These are phyloP conservation scores for Acromyrmex charruanus DNA, from an alignment of 1,140 invertebrate genomes.

Conservation along the genomic window DNA sequence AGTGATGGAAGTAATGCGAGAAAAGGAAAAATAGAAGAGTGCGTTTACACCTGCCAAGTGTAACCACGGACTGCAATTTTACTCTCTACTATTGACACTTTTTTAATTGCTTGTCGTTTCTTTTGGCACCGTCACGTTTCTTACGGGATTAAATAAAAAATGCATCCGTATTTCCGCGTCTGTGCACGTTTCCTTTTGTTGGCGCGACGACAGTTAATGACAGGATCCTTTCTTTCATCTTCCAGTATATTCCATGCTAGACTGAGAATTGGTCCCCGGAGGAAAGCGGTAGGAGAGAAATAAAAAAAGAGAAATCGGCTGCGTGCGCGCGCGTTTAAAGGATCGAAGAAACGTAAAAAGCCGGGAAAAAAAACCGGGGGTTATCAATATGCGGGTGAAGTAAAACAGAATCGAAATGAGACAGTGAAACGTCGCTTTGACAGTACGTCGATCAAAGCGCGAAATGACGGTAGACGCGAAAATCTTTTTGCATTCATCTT, in stretches of 20 bases:
- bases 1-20: neutral
- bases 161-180: slow-evolving; percentile 11
- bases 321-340: slow-evolving; percentile 11
- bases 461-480: slow-evolving; percentile 39
- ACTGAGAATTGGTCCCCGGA: slow-evolving; percentile 70
- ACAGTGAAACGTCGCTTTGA: slow-evolving; percentile 72
- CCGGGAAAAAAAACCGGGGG: slow-evolving; percentile 19
- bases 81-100: slow-evolving; percentile 37
- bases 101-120: slow-evolving; percentile 35
- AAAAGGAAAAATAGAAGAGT: too few species aligned
- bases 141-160: slow-evolving; percentile 43
- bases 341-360: slow-evolving; percentile 47
- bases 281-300: neutral
- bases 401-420: slow-evolving; percentile 80
- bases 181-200: slow-evolving; percentile 17
- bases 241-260: slow-evolving; percentile 56
- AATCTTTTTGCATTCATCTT: slow-evolving; percentile 68
- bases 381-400: slow-evolving; percentile 79
- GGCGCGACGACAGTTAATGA: slow-evolving; percentile 70
- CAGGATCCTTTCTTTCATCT: slow-evolving; percentile 45
- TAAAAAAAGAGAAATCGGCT: neutral
- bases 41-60: neutral
- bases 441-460: slow-evolving; percentile 73
- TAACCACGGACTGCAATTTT: slow-evolving; percentile 19
- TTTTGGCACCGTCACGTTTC: slow-evolving; percentile 25